Base-by-base conservation (phyloP, 2,888 invertebrate species). In the Prenolepis imparis region DNA sequence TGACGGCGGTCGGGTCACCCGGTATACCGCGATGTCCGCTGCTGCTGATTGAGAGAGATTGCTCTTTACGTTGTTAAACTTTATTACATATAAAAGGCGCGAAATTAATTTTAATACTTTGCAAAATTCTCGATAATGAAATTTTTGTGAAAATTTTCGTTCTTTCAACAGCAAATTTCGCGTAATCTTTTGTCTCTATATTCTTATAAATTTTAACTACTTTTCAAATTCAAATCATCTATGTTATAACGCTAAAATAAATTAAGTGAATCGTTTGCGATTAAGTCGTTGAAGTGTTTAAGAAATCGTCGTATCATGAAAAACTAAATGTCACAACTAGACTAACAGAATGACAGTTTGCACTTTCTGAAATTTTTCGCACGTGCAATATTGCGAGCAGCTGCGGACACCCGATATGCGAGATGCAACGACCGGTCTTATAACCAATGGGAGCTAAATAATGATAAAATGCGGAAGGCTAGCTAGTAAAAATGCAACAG, bases 401-500 rank as follows among this genome's bases (percentile, higher is more conserved):
- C 88, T 74, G 84, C 84, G 86, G 67, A 85, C 84, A 84, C 66
- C 4, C 83, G 81, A 82, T 87, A 84, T 72, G 70, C 77, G 83
- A 78, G 90, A 89, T 84, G 87, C 86, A 82, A 84, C 87, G 89
- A 89, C 82, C 89, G 86, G 84, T 90, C 84, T 91, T 91, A 92
- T 92, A 93, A 93, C 92, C 92, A 93, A 93, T 93, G 93, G 93
- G 91, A 93, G 87, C 91, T 91, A 92, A 91, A 91, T 91, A 92
- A 91, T 90, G 89, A 92, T 91, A 91, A 93, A 93, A 94, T 94
- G 94, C 93, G 92, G 92, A 94, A 93, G 93, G 93, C 94, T 93
- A 94, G 92, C 93, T 93, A 93, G 92, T 92, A 93, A 94, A 94
- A 94, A 93, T 93, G 93, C 94, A 94, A 93, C 93, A 93, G 93